Base-by-base conservation (phyloP, 2,797 vertebrate genomes). In the Avahi laniger region DNA sequence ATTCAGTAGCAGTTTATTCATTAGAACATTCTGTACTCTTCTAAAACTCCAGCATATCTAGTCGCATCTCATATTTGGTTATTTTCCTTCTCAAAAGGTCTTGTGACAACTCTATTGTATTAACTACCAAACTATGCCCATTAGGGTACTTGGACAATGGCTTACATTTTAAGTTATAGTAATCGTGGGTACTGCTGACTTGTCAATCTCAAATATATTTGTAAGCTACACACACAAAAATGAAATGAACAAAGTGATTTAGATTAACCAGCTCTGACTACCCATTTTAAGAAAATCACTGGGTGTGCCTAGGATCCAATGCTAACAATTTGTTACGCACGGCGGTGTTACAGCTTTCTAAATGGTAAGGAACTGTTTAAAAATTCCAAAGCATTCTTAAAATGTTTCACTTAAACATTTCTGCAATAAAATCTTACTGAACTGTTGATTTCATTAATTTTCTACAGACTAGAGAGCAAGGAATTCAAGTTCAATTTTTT, bases 361-460 rank as follows among this genome's bases (percentile, higher is more conserved):
- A 97, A 93, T 95, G 72, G 20, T 86, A 97, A 98, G 95, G 91
- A 98, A 98, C 98, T 97, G 95, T 67, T 98, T 98, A 97, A 98
- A 98, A 98, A 98, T 92, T 97, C 98, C 35, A 15, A 98, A 95
- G 93, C 97, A 96, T 98, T 98, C 97, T 96, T 97, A 96, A 98
- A 98, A 97, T 89, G 96, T 97, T 98, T 98, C 96, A 94, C 91
- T 98, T 98, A 98, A 98, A 98, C 84, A 98, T 98, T 97, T 96
- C 96, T 98, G 97, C 96, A 98, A 97, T 98, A 98, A 98, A 98
- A 98, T 98, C 98, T 98, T 97, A 97, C 73, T 97, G 97, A 98
- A 98, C 96, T 98, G 97, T 97, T 98, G 96, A 94, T 98, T 98
- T 98, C 97, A 97, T 98, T 98, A 98, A 98, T 98, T 98, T 98